phyloP scores from a whole-genome alignment of 2,113 vertebrate genomes.

The Xenopus borealis region DNA sequence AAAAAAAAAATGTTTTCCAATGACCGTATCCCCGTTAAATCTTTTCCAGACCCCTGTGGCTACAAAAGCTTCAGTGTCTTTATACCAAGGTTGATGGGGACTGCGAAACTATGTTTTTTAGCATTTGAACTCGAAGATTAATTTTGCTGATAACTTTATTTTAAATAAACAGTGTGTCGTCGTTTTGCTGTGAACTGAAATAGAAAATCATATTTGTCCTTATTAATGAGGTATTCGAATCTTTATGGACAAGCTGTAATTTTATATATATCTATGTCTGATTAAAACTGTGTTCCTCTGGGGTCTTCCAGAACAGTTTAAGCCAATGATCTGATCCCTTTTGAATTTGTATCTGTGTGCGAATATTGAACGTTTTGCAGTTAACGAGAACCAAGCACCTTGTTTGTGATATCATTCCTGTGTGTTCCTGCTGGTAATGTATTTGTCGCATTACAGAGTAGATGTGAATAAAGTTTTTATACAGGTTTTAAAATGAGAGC shows the following conservation, averaged over 20 bases:
- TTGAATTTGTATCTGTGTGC: conserved; percentile 16
- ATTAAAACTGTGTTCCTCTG: conserved; percentile 8
- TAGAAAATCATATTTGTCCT: conserved; percentile 17
- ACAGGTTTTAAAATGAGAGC: conserved; percentile 24
- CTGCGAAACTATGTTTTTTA: not conserved
- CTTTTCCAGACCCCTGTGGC: too few relatives aligned
- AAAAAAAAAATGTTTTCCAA: too few relatives aligned
- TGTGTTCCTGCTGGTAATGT: conserved; percentile 8
- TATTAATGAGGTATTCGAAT: not conserved
- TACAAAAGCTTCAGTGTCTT: too few relatives aligned
- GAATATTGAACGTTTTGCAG: not conserved
- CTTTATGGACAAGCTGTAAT: conserved; percentile 15
- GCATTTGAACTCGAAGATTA: too few relatives aligned
- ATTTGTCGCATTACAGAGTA: conserved; percentile 49
- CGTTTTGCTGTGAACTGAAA: conserved; percentile 7
- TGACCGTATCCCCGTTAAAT: too few relatives aligned
- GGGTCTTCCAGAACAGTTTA: not conserved
- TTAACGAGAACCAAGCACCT: conserved; percentile 37
- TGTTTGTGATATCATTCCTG: conserved; percentile 43
- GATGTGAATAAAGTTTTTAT: conserved; percentile 61
- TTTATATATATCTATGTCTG: conserved; percentile 16
- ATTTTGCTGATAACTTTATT: not conserved
- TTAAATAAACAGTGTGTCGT: conserved; percentile 5
- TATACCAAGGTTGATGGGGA: too few relatives aligned
- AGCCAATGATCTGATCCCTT: conserved; percentile 24